phyloP scores from a whole-genome alignment of 2,113 vertebrate genomes.

The Aphelocoma coerulescens region DNA sequence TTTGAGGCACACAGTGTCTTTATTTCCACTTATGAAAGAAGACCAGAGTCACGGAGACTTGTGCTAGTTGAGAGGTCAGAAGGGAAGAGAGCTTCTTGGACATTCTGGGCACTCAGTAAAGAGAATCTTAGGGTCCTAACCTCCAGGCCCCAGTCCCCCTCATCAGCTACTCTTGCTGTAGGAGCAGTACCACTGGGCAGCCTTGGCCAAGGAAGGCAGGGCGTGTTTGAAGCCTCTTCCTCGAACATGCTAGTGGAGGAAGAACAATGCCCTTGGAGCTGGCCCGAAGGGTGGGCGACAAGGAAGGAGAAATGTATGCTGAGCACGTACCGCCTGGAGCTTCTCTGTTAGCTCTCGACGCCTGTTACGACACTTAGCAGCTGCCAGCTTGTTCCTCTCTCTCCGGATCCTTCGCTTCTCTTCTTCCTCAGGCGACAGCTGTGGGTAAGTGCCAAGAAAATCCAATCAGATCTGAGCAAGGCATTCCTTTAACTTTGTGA shows the following conservation, averaged over 20 bases:
- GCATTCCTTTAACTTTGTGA: constrained; percentile 32
- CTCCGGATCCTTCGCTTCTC: constrained; percentile 95
- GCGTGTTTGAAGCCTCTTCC: not conserved
- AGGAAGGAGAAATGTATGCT: not conserved
- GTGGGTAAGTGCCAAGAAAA: constrained; percentile 53
- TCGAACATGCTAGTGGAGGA: fast-evolving
- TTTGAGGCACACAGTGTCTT: not conserved
- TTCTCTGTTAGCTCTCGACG: constrained; percentile 95
- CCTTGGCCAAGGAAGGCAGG: not conserved
- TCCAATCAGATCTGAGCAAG: constrained; percentile 49
- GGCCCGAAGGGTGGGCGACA: not conserved
- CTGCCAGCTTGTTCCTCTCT: constrained; percentile 97
- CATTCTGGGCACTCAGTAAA: not conserved
- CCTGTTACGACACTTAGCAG: constrained; percentile 97
- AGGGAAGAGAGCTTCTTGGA: not conserved
- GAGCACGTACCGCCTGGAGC: constrained; percentile 90
- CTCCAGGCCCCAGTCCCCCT: not conserved
- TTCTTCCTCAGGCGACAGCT: constrained; percentile 98
- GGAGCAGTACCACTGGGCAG: not conserved
- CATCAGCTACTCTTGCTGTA: not conserved
- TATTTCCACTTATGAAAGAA: not conserved
- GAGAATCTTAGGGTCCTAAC: not conserved
- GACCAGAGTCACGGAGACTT: not conserved
- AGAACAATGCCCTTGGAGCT: not conserved
- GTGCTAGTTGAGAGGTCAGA: not conserved